phyloP scores from a whole-genome alignment of 2,888 invertebrate genomes.

The Unio delphinus region DNA sequence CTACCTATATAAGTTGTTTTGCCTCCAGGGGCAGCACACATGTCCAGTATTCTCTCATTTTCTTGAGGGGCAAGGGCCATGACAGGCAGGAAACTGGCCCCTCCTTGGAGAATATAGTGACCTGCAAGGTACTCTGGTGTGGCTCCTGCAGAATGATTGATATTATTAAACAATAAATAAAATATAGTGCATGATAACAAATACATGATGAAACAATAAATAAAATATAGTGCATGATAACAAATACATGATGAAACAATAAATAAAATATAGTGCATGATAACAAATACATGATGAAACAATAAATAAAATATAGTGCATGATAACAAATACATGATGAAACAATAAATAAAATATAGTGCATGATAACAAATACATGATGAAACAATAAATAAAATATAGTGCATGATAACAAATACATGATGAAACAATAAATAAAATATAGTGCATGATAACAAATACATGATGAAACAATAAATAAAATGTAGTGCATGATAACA shows the following conservation, averaged over 20 bases:
- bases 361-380: neutral
- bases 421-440: neutral
- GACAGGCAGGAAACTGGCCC: slow-evolving; percentile 96
- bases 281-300: neutral
- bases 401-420: no score
- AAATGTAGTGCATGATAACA: no score
- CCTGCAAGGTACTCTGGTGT: slow-evolving; percentile 99
- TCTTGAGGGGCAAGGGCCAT: slow-evolving; percentile 98
- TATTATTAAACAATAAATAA: neutral
- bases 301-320: no score
- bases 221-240: no score
- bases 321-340: neutral
- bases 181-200: no score
- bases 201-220: neutral
- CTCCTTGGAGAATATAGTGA: slow-evolving; percentile 95
- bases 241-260: neutral
- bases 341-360: neutral
- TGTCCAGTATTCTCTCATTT: slow-evolving; percentile 92
- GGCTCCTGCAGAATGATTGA: slow-evolving; percentile 75
- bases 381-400: neutral
- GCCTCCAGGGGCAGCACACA: slow-evolving; percentile 99
- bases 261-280: no score
- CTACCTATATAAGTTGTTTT: slow-evolving; percentile 94
- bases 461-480: neutral
- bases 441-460: no score